These are phyloP conservation scores for Leptoclinus maculatus DNA, from an alignment of 2,797 vertebrate genomes.

Conservation along the genomic window DNA sequence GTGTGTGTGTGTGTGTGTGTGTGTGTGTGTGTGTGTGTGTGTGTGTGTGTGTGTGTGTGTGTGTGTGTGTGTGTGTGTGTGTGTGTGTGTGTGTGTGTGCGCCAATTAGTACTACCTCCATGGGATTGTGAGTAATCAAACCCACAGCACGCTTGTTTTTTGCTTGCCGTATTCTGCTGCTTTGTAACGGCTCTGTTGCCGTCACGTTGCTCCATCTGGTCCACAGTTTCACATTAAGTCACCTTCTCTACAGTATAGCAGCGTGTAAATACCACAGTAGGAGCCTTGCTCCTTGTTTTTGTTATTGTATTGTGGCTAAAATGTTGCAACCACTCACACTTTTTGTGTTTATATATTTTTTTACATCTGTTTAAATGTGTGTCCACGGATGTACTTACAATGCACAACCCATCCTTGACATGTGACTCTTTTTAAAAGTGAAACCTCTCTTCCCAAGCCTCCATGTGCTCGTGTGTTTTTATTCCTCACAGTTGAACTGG, in stretches of 20 bases:
- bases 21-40: not conserved
- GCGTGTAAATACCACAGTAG: not conserved
- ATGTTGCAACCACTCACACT: not conserved
- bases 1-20: not conserved
- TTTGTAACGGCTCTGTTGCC: not conserved
- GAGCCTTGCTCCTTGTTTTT: not conserved
- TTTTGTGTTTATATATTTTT: not conserved
- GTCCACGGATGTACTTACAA: not conserved
- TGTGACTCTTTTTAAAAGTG: not conserved
- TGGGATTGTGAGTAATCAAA: slow-evolving; percentile 9
- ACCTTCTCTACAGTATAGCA: not conserved
- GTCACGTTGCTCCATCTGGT: slow-evolving; percentile 23
- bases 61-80: not conserved
- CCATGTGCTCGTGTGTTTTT: slow-evolving; percentile 6
- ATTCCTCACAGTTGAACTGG: slow-evolving; percentile 25
- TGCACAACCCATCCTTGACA: not conserved
- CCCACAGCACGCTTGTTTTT: slow-evolving; percentile 10
- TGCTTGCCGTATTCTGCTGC: not conserved
- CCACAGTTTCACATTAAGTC: slow-evolving; percentile 14
- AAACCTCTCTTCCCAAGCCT: not conserved
- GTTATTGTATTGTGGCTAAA: not conserved
- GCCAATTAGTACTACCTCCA: not conserved
- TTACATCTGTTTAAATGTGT: not conserved
- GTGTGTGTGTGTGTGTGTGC: not conserved
- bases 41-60: not conserved